A percentile compares a stretch with the other conserved stretches of the same genome.
Conservation (phyloP, 2,888 invertebrate species). For the Coenonympha arcania region DNA sequence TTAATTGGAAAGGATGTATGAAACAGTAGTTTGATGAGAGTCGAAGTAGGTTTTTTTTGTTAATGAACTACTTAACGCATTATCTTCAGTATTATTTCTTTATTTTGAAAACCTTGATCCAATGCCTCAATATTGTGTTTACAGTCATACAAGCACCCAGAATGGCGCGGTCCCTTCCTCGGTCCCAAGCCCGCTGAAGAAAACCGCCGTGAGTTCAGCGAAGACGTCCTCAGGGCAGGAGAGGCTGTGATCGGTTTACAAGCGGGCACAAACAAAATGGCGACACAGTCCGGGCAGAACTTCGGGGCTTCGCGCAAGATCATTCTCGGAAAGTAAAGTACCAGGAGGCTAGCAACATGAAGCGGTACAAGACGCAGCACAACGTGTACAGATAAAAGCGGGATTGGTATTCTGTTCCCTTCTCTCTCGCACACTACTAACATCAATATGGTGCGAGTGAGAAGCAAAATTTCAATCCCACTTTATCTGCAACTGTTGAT, state of each 20-base stretch:
- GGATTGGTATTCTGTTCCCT: no score
- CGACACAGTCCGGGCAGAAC: conserved; percentile 88
- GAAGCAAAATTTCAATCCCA: no score
- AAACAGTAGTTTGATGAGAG: no score
- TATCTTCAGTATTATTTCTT: background rate
- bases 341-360: conserved; percentile 19
- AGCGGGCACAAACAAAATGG: conserved; percentile 89
- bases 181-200: conserved; percentile 92
- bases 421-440: no score
- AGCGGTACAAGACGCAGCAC: background rate
- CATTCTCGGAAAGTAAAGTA: conserved; percentile 80
- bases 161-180: conserved; percentile 86
- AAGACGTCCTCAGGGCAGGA: conserved; percentile 87
- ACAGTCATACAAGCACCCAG: conserved; percentile 85
- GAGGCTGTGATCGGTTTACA: conserved; percentile 89
- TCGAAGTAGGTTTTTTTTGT: background rate
- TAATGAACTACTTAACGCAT: background rate
- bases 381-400: background rate
- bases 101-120: no score
- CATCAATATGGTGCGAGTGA: no score
- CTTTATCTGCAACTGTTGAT: no score
- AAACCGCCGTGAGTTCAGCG: conserved; percentile 85
- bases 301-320: conserved; percentile 90
- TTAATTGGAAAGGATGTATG: no score
- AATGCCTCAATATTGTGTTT: no score